Base-by-base conservation (phyloP, 2,888 invertebrate genomes). In the Blastobasis lacticolella region DNA sequence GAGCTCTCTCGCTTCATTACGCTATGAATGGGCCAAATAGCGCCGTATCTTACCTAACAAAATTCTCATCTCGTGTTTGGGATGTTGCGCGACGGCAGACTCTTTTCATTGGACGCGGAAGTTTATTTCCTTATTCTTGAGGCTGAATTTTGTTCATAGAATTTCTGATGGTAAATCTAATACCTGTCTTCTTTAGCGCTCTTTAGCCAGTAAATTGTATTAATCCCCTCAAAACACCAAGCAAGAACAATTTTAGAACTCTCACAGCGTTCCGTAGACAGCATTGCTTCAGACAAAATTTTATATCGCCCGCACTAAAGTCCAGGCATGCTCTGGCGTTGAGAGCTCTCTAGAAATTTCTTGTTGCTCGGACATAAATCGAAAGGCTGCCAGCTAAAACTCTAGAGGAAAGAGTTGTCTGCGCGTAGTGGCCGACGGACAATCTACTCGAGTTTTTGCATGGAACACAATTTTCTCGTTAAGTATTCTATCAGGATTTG, bases 21-120 rank as follows among this genome's bases (percentile, higher is more conserved):
- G 59, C 57, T 63, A 63, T 60, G 67, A 68, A 71, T 66, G 63
- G 60, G 54, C 61, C 56, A 51, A 60, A 62, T 58, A 60, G 57
- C 51, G 23, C 23, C 23, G 23, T 23, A 23, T 23, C 23, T 23
- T 23, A 23, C 23, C 23, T 23, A 23, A 23, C 23, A 23, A 23
- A 23, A 23, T 23, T 23, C 23, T 23, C 23, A 23, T 23, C 23
- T 23, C 23, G 1, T 23, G 23, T 23, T 23, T 23, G 23, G 2
- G 23, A 23, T 23, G 23, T 23, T 23, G 23, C 3, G 23, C 23
- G 23, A 23, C 23, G 23, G 23, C 2, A 23, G 23, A 23, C 23
- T 23, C 23, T 23, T 23, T 23, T 23, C 23, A 23, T 23, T 23
- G 23, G 23, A 23, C 23, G 23, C 23, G 23, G 23, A 23, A 23